A percentile compares a stretch with the other conserved stretches of the same genome.
These are phyloP conservation scores for Mus caroli DNA, from an alignment of 2,797 vertebrate species.

Conservation along the genomic window DNA sequence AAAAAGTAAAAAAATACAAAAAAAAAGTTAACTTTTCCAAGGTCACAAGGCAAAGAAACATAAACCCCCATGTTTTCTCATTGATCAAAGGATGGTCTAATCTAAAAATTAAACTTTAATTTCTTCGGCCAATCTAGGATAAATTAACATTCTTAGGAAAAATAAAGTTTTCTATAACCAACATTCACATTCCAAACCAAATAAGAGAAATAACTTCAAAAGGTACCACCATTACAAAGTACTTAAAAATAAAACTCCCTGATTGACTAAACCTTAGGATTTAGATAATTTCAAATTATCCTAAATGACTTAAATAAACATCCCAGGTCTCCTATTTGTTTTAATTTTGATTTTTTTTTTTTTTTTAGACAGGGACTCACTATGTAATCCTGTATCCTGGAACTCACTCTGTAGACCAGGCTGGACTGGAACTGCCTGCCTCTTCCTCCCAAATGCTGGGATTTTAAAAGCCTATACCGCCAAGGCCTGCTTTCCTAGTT, in stretches of 20 bases:
- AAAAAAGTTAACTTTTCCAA: constrained; percentile 58
- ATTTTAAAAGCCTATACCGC: neutral
- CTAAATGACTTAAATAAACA: constrained; percentile 39
- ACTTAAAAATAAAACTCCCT: constrained; percentile 45
- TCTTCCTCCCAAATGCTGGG: neutral
- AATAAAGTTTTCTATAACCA: constrained; percentile 30
- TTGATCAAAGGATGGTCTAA: constrained; percentile 38
- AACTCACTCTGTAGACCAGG: neutral
- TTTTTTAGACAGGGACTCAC: neutral
- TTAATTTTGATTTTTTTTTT: neutral
- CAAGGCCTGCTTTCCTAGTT: neutral
- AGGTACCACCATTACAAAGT: neutral
- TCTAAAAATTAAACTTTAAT: constrained; percentile 44
- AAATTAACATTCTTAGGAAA: constrained; percentile 28
- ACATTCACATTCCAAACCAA: constrained; percentile 61
- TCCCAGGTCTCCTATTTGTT: constrained; percentile 1
- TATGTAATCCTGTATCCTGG: neutral
- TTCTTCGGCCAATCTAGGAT: constrained; percentile 39
- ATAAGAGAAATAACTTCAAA: constrained; percentile 45
- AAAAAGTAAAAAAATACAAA: neutral
- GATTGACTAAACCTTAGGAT: constrained; percentile 48
- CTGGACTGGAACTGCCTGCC: neutral
- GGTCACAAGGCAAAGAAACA: constrained; percentile 66
- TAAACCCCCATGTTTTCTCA: neutral
- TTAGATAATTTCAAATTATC: constrained; percentile 48